Evolutionary conservation across 2,113 vertebrate species (phyloP).

Genomic region (Poecilia latipinna): DNA sequence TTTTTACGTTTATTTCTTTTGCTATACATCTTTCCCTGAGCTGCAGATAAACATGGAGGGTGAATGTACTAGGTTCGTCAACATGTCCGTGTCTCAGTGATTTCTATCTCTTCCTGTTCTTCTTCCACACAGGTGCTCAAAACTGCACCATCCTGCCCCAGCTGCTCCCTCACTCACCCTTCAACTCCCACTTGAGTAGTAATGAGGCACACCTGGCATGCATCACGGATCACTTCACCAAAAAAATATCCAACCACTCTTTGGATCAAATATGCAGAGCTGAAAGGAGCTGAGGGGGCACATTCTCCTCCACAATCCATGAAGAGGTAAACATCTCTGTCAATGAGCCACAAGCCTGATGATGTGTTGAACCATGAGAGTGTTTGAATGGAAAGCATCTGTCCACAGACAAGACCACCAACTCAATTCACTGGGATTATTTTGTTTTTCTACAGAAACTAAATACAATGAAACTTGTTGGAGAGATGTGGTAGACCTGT

Average conservation of each 20-base stretch:
- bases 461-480: slow-evolving; percentile 24
- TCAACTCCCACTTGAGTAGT: slow-evolving; percentile 38
- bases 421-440: neutral
- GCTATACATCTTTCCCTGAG: neutral
- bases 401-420: slow-evolving; percentile 22
- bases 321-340: slow-evolving; percentile 53
- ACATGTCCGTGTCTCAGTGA: neutral
- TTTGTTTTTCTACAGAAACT: neutral
- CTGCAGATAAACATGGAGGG: neutral
- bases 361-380: slow-evolving; percentile 4
- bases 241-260: slow-evolving; percentile 41
- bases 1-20: too few species aligned
- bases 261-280: slow-evolving; percentile 31
- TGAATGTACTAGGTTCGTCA: neutral
- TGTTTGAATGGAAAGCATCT: slow-evolving; percentile 12
- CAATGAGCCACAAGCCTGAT: slow-evolving; percentile 48
- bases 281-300: slow-evolving; percentile 35
- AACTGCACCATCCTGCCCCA: slow-evolving; percentile 30
- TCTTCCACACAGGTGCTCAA: neutral
- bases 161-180: slow-evolving; percentile 59
- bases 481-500: slow-evolving; percentile 55
- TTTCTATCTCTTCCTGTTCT: too few species aligned
- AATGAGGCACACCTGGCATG: slow-evolving; percentile 57
- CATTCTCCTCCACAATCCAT: slow-evolving; percentile 5
- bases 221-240: slow-evolving; percentile 25